Conservation (phyloP, 2,797 vertebrate genomes). For the Urocyon cinereoargenteus region DNA sequence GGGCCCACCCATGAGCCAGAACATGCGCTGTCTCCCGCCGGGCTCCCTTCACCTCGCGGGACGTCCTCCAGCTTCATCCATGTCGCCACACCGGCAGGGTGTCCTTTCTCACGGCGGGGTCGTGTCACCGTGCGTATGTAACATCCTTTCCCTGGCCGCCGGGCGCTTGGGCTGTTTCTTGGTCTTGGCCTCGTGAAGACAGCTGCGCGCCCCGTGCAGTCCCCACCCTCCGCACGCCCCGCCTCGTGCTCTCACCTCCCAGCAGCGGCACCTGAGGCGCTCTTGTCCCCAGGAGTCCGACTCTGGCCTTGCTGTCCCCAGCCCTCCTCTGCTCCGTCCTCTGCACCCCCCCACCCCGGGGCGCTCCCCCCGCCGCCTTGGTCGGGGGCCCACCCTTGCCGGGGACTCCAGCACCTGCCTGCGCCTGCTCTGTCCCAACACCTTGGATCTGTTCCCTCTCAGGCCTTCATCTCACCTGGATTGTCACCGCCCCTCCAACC, state of each 20-base stretch:
- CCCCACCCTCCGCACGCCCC: not conserved
- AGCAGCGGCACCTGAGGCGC: not conserved
- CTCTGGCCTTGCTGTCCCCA: not conserved
- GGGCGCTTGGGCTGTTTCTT: not conserved
- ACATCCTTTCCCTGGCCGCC: not conserved
- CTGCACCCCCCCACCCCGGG: not conserved
- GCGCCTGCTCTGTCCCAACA: not conserved
- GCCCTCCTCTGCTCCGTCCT: not conserved
- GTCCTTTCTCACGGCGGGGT: not conserved
- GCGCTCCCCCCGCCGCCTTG: not conserved
- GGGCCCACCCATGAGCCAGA: not conserved
- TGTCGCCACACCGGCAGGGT: not conserved
- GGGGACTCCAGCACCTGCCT: not conserved
- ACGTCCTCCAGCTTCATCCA: not conserved
- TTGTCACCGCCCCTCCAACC: not conserved
- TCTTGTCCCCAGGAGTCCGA: not conserved
- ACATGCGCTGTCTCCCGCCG: no score
- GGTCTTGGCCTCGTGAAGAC: not conserved
- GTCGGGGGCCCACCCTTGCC: not conserved
- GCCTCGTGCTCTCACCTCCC: not conserved
- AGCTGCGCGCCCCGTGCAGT: not conserved
- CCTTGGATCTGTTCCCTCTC: not conserved
- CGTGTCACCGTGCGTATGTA: accelerated
- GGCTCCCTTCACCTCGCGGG: not conserved
- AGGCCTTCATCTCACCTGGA: not conserved